phyloP scores from a whole-genome alignment of 2,113 vertebrate genomes.

The Myanophis thanlyinensis region DNA sequence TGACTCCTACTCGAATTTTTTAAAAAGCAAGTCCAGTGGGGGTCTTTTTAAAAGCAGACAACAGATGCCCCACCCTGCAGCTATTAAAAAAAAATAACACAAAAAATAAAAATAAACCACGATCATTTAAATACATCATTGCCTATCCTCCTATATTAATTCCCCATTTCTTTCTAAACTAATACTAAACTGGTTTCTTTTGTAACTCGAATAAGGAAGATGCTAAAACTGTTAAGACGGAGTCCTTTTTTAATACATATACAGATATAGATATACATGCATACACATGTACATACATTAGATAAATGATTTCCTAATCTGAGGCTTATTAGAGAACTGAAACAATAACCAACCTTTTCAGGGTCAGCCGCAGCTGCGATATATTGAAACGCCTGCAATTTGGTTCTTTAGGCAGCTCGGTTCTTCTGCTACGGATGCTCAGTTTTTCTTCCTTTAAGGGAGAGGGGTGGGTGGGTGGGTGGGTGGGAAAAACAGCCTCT shows the following conservation, averaged over 20 bases:
- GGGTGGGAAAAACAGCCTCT: slow-evolving; percentile 16
- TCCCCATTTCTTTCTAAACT: slow-evolving; percentile 46
- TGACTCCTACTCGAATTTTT: slow-evolving; percentile 33
- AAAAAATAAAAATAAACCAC: not conserved
- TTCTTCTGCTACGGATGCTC: slow-evolving; percentile 30
- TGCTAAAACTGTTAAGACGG: slow-evolving; percentile 5
- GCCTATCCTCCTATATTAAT: slow-evolving; percentile 35
- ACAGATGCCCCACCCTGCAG: slow-evolving; percentile 69
- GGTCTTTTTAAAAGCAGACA: slow-evolving; percentile 49
- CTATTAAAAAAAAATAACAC: not conserved
- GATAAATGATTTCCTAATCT: slow-evolving; percentile 62
- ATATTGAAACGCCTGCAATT: slow-evolving; percentile 40
- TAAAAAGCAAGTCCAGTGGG: slow-evolving; percentile 38
- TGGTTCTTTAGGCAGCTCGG: slow-evolving; percentile 32
- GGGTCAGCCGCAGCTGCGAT: slow-evolving; percentile 51
- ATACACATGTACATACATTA: not conserved
- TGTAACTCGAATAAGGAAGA: slow-evolving; percentile 26
- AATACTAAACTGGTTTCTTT: slow-evolving; percentile 27
- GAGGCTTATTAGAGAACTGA: slow-evolving; percentile 61
- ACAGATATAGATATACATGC: fast-evolving
- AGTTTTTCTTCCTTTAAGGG: slow-evolving; percentile 53
- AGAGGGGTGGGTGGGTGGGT: too few species aligned
- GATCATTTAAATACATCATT: not conserved
- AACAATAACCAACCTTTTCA: slow-evolving; percentile 59
- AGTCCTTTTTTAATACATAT: slow-evolving; percentile 7